Evolutionary conservation across 2,797 vertebrate genomes (phyloP).

Genomic region (Notamacropus eugenii): DNA sequence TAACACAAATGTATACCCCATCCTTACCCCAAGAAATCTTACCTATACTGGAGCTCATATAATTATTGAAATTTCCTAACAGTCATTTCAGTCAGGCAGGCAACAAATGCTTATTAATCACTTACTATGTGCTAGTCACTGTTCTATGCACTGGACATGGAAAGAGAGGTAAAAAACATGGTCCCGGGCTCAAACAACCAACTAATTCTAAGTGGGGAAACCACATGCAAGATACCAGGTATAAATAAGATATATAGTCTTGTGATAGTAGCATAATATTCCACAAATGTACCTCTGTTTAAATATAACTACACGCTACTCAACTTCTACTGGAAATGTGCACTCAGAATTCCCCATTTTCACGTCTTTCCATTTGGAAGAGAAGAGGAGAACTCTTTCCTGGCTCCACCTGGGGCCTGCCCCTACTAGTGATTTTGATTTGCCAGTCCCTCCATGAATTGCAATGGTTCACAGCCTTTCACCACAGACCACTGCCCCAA

Average conservation of each 20-base stretch:
- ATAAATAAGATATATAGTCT: not conserved
- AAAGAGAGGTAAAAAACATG: not conserved
- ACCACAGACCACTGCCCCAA: not conserved
- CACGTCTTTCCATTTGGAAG: not conserved
- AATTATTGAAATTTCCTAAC: not conserved
- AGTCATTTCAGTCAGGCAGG: not conserved
- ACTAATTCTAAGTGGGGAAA: not conserved
- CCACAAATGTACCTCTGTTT: not conserved
- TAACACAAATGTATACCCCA: not conserved
- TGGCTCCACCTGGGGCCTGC: not conserved
- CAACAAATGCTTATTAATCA: not conserved
- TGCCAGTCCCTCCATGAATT: not conserved
- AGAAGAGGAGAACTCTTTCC: not conserved
- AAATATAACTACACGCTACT: not conserved
- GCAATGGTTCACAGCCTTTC: not conserved
- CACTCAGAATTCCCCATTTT: not conserved
- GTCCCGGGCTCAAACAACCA: not conserved
- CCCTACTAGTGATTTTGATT: not conserved
- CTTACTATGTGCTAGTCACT: not conserved
- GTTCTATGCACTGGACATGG: not conserved
- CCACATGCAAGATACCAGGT: not conserved
- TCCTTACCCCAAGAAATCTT: not conserved
- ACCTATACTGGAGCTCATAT: not conserved
- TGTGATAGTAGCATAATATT: not conserved
- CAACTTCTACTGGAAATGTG: not conserved